These are phyloP conservation scores for Chaetura pelagica DNA, from an alignment of 2,113 vertebrate species.

Conservation along the genomic window DNA sequence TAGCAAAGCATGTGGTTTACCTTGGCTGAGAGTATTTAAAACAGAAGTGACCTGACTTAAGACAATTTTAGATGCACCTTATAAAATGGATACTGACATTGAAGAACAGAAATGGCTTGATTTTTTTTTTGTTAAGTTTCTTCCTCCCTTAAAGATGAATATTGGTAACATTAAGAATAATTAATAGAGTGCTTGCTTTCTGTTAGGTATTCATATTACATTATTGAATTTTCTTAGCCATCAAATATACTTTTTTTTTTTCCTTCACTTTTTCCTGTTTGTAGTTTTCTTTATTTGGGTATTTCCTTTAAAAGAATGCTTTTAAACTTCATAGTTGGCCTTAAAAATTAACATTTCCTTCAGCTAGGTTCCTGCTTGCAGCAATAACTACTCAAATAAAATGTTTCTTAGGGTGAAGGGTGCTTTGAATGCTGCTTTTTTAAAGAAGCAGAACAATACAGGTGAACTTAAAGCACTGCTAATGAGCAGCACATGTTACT, in stretches of 20 bases:
- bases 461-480: conserved; percentile 33
- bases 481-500: conserved; percentile 60
- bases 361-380: conserved; percentile 20
- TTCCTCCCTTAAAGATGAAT: not conserved
- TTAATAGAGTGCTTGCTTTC: not conserved
- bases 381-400: conserved; percentile 51
- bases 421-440: conserved; percentile 34
- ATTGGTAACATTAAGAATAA: not conserved
- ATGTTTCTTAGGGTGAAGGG: not conserved
- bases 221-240: not conserved
- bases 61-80: not conserved
- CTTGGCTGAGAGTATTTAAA: not conserved
- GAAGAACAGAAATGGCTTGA: not conserved
- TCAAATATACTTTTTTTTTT: not conserved
- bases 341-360: conserved; percentile 44
- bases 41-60: not conserved
- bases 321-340: conserved; percentile 10
- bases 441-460: conserved; percentile 21
- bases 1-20: not conserved
- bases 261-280: not conserved
- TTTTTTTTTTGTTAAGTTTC: not conserved
- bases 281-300: not conserved
- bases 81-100: not conserved
- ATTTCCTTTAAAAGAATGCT: conserved; percentile 7
- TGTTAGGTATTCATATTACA: not conserved